A percentile compares a stretch with the other conserved stretches of the same genome.
Evolutionary conservation across 2,888 invertebrate genomes (phyloP).

Genomic region (Trichogramma dendrolimi): DNA sequence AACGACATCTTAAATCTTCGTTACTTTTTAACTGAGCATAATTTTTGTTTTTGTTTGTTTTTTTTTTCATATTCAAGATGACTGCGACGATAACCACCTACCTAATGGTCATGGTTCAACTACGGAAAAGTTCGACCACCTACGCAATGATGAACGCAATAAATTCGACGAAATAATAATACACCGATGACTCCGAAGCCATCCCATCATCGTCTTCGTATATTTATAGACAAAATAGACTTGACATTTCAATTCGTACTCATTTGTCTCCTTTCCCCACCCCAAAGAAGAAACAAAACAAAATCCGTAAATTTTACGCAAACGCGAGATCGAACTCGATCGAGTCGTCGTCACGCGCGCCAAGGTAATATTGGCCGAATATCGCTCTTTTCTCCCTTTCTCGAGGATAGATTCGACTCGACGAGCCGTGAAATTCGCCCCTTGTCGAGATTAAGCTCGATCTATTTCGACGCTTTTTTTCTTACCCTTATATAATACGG

Average conservation of each 20-base stretch:
- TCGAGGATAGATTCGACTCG: constrained; percentile 37
- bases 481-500: too few relatives aligned
- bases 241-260: background rate
- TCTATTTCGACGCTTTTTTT: too few relatives aligned
- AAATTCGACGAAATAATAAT: background rate
- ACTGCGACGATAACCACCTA: constrained; percentile 40
- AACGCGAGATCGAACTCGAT: constrained; percentile 19
- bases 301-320: constrained; percentile 8
- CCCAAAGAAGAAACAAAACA: too few relatives aligned
- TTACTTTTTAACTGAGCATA: background rate
- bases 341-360: constrained; percentile 35
- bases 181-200: background rate
- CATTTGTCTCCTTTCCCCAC: too few relatives aligned
- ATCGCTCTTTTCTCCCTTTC: constrained; percentile 21
- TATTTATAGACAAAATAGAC: background rate
- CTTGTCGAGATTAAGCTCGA: constrained; percentile 6
- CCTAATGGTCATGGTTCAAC: constrained; percentile 41
- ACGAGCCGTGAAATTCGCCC: constrained; percentile 42
- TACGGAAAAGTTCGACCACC: constrained; percentile 2
- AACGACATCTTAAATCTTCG: background rate
- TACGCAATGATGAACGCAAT: background rate
- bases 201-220: too few relatives aligned
- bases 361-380: constrained; percentile 11
- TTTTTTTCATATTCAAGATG: constrained; percentile 28
- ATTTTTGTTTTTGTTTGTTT: background rate